Conservation (phyloP, 2,113 vertebrate genomes). For the Dolichallabes microphthalmus region DNA sequence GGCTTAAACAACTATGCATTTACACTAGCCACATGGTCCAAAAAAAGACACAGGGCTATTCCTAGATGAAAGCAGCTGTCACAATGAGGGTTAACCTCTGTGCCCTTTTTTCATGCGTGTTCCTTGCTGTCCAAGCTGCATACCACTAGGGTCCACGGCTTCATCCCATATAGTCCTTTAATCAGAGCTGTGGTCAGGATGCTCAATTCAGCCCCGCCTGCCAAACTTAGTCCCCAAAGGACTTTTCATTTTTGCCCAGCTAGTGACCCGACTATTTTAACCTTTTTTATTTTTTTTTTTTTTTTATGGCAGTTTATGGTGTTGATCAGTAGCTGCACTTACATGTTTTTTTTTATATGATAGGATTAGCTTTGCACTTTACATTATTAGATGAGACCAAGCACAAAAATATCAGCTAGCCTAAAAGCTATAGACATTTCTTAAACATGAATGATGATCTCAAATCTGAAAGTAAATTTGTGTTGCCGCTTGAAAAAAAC, state of each 20-base stretch:
- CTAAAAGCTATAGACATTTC: background rate
- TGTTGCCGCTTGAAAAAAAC: background rate
- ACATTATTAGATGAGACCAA: background rate
- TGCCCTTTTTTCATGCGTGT: background rate
- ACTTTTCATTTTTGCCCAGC: background rate
- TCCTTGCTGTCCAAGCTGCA: conserved; percentile 15
- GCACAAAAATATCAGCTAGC: no score
- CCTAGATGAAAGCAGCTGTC: conserved; percentile 36
- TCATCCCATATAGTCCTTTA: background rate
- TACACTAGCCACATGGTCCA: background rate
- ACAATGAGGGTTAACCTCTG: background rate
- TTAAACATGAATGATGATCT: background rate
- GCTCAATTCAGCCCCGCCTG: background rate
- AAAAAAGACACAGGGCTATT: conserved; percentile 19
- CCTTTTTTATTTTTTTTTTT: background rate
- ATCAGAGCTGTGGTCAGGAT: background rate
- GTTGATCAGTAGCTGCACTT: no score
- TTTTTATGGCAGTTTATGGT: background rate
- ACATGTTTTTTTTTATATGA: background rate
- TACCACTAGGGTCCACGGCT: background rate
- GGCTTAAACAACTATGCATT: conserved; percentile 1
- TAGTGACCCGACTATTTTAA: background rate
- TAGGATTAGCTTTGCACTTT: background rate
- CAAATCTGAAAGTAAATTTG: background rate
- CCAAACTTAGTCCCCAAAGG: background rate